Percentiles rank a stretch among this genome's conserved stretches.
These are phyloP conservation scores for Lophotriccus pileatus DNA, from an alignment of 2,797 vertebrate species.

Conservation along the genomic window DNA sequence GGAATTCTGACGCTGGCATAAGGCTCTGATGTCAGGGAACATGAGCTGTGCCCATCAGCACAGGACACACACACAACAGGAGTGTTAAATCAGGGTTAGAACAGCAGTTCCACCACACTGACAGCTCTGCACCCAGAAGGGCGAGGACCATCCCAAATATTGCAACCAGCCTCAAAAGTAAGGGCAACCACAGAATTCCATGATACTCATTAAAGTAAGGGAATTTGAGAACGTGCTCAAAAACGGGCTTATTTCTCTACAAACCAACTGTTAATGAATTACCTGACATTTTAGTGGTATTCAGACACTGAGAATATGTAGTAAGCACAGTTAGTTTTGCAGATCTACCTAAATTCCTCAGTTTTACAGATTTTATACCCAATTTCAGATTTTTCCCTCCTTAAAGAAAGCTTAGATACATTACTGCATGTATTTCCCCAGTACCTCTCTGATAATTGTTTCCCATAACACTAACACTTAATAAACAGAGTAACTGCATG, in stretches of 20 bases:
- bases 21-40: not conserved
- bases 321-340: not conserved
- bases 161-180: not conserved
- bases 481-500: not conserved
- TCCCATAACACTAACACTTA: not conserved
- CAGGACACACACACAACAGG: rapidly evolving
- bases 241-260: not conserved
- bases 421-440: not conserved
- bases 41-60: not conserved
- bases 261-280: not conserved
- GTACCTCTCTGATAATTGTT: not conserved
- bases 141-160: not conserved
- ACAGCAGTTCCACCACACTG: not conserved
- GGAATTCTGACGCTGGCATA: not conserved
- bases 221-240: not conserved
- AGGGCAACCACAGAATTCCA: not conserved
- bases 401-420: not conserved
- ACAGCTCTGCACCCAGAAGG: not conserved
- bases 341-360: not conserved
- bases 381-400: not conserved
- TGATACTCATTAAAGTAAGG: not conserved
- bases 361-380: not conserved
- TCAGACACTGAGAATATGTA: not conserved
- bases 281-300: not conserved
- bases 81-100: not conserved